phyloP scores from a whole-genome alignment of 2,113 vertebrate species.

The Xyliphius kryptos region DNA sequence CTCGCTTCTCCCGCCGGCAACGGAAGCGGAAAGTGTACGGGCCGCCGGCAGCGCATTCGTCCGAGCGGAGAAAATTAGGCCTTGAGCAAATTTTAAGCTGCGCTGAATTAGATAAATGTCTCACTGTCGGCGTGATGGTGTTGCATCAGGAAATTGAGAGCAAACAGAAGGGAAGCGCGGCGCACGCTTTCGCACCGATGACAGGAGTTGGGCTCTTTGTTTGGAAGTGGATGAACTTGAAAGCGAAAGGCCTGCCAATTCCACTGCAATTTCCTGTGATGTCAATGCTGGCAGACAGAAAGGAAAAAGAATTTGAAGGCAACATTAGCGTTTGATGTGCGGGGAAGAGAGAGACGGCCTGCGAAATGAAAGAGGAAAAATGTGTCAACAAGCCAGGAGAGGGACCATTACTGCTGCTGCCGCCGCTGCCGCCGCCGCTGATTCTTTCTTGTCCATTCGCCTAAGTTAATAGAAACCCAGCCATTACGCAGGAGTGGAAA shows the following conservation, averaged over 20 bases:
- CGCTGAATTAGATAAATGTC: constrained; percentile 31
- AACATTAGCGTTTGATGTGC: constrained; percentile 70
- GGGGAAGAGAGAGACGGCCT: constrained; percentile 47
- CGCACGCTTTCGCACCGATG: constrained; percentile 39
- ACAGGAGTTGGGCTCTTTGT: constrained; percentile 41
- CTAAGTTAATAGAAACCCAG: constrained; percentile 59
- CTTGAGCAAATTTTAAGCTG: constrained; percentile 23
- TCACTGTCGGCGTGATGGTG: too few species aligned
- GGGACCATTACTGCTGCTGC: constrained; percentile 58
- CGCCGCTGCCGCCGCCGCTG: constrained; percentile 40
- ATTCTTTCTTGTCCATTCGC: constrained; percentile 54
- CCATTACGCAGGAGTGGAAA: constrained; percentile 59
- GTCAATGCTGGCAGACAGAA: constrained; percentile 67
- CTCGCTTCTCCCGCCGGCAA: neutral
- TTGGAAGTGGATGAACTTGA: constrained; percentile 59
- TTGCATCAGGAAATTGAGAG: constrained; percentile 26
- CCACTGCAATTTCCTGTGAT: constrained; percentile 69
- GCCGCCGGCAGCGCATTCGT: neutral
- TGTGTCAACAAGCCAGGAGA: constrained; percentile 58
- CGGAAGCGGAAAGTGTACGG: neutral
- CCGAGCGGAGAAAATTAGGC: constrained; percentile 17
- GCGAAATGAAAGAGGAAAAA: constrained; percentile 40
- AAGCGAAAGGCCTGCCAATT: constrained; percentile 57
- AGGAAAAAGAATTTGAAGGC: constrained; percentile 68
- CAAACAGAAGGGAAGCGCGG: constrained; percentile 26